Conservation (phyloP, 2,113 vertebrate genomes). For the Hippopotamus amphibius region DNA sequence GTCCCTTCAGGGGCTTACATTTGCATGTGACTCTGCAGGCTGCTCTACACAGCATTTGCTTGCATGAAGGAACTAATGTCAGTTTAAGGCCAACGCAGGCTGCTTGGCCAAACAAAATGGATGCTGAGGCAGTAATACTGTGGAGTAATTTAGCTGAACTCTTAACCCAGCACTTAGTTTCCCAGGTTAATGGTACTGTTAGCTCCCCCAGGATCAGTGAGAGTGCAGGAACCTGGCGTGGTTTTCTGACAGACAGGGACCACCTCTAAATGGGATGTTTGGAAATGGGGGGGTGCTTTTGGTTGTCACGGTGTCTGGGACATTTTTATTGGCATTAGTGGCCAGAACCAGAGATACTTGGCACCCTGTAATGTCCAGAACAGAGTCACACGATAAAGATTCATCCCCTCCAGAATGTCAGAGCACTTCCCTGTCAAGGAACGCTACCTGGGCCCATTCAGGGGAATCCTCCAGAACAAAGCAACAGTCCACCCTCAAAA, state of each 20-base stretch:
- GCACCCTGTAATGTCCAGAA: not conserved
- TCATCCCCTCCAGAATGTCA: not conserved
- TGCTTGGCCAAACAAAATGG: not conserved
- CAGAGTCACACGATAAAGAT: not conserved
- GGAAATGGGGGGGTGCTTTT: not conserved
- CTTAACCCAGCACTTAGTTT: not conserved
- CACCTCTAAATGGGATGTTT: not conserved
- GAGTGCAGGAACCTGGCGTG: not conserved
- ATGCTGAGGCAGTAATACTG: not conserved
- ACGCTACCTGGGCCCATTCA: not conserved
- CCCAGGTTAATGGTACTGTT: fast-evolving
- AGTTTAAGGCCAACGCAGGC: not conserved
- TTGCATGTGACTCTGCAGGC: not conserved
- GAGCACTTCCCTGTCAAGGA: not conserved
- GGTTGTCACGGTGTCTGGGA: not conserved
- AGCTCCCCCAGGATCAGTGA: fast-evolving
- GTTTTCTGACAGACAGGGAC: not conserved
- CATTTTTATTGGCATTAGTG: not conserved
- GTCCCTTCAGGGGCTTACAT: not conserved
- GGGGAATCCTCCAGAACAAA: not conserved
- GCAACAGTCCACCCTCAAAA: not conserved
- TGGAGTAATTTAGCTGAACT: not conserved
- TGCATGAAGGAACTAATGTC: not conserved
- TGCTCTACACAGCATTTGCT: not conserved
- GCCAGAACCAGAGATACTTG: not conserved